Base-by-base conservation (phyloP, 2,797 vertebrate species). In the Gymnoscopelus braueri region DNA sequence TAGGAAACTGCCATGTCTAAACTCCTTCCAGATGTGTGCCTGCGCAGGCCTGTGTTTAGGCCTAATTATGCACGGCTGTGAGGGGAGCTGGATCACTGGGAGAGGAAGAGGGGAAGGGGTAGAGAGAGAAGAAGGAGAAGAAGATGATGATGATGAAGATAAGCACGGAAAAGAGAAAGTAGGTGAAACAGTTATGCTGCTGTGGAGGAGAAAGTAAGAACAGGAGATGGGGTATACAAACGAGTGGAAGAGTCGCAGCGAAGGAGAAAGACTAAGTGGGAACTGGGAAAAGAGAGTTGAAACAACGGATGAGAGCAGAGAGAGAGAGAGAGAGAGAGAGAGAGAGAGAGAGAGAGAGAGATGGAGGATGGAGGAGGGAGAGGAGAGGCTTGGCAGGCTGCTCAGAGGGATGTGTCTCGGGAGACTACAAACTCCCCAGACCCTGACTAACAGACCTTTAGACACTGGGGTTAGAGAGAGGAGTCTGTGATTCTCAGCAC, bases 1-100 rank as follows among this genome's bases (percentile, higher is more conserved):
- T 94, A 93, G 94, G 93, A 95, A 94, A 94, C 93, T 93, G 94
- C 93, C 86, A 93, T 94, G 91, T 91, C 93, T 85, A 94, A 95
- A 95, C 93, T 90, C 85, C 85, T 95, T 95, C 94, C 94, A 95
- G 94, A 95, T 95, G 94, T 94, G 91, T 90, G 91, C 85, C 85
- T 88, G 89, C 79, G 72, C 90, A 90, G 92, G 81, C 92, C 90
- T 89, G 93, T 92, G 90, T 92, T 94, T 89, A 85, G 91, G 88
- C 90, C 90, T 95, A 93, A 95, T 95, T 95, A 93, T 93, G 91
- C 91, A 91, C 74, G 89, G 90, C 93, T 93, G 91, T 88, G 83
- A 85, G 87, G 85, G 39, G 88, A 91, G 87, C 84, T 75, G 82
- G 87, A 84, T 87, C 80, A 58, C 77, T 79, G 82, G 64, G 71